Conservation (phyloP, 2,888 invertebrate genomes). For the Mythimna vitellina region DNA sequence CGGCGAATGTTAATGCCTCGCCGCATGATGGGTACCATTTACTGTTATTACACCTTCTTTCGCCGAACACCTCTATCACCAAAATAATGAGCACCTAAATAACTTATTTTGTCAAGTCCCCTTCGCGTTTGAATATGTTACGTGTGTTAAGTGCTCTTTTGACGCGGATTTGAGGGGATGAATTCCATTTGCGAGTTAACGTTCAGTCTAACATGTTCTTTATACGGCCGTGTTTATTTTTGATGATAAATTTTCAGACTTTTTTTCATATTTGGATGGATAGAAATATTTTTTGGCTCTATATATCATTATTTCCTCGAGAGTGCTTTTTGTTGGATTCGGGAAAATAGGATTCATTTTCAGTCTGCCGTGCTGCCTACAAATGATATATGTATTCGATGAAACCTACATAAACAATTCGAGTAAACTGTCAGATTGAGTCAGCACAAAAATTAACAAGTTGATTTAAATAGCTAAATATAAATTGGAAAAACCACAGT, state of each 20-base stretch:
- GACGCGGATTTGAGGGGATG: constrained; percentile 62
- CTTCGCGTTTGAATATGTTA: constrained; percentile 70
- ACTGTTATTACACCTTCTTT: constrained; percentile 82
- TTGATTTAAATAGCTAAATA: background rate
- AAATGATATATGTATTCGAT: background rate
- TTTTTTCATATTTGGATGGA: constrained; percentile 37
- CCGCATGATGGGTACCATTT: constrained; percentile 81
- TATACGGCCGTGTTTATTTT: constrained; percentile 50
- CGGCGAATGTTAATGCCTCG: constrained; percentile 80
- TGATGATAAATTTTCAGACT: constrained; percentile 29
- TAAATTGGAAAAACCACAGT: constrained; percentile 15
- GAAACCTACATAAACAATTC: background rate
- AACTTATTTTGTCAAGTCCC: constrained; percentile 80
- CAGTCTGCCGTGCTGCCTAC: too few relatives aligned
- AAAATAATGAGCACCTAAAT: constrained; percentile 82
- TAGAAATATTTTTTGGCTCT: constrained; percentile 11
- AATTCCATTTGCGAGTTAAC: constrained; percentile 65
- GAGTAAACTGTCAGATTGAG: background rate
- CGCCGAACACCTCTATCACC: constrained; percentile 80
- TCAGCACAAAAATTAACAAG: background rate
- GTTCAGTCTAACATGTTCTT: constrained; percentile 57
- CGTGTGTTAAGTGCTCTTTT: constrained; percentile 64
- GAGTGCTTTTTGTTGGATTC: constrained; percentile 2
- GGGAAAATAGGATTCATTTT: background rate
- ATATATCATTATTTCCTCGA: background rate